Evolutionary conservation across 2,113 vertebrate genomes (phyloP).

Genomic region (Semicossyphus pulcher): DNA sequence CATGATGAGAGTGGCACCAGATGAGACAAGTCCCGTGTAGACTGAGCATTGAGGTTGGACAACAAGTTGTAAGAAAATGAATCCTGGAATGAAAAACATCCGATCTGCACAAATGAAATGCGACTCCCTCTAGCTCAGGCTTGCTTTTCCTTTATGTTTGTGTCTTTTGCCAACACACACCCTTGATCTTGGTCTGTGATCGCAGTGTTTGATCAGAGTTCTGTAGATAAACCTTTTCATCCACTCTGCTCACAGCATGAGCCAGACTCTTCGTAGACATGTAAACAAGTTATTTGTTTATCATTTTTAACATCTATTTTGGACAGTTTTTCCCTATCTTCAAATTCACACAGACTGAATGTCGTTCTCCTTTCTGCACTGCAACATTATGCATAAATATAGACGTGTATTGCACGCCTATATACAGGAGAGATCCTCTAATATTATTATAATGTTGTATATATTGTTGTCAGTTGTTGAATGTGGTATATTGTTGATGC

Average conservation of each 20-base stretch:
- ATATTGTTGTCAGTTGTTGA: too few relatives aligned
- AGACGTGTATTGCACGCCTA: too few relatives aligned
- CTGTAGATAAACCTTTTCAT: slow-evolving; percentile 4
- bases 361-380: too few relatives aligned
- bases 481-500: too few relatives aligned
- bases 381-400: background rate
- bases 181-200: slow-evolving; percentile 23
- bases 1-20: background rate
- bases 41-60: background rate
- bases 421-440: too few relatives aligned
- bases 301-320: slow-evolving; percentile 1
- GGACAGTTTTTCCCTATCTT: background rate
- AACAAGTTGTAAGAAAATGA: background rate
- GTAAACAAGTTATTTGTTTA: slow-evolving; percentile 35
- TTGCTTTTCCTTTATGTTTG: background rate
- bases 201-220: background rate
- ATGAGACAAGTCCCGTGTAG: too few relatives aligned
- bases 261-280: background rate
- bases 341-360: background rate
- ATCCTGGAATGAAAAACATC: background rate
- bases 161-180: too few relatives aligned
- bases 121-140: background rate
- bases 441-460: too few relatives aligned
- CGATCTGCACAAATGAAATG: background rate
- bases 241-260: slow-evolving; percentile 1